Conservation (phyloP, 2,888 invertebrate species). For the Antheraea yamamai region DNA sequence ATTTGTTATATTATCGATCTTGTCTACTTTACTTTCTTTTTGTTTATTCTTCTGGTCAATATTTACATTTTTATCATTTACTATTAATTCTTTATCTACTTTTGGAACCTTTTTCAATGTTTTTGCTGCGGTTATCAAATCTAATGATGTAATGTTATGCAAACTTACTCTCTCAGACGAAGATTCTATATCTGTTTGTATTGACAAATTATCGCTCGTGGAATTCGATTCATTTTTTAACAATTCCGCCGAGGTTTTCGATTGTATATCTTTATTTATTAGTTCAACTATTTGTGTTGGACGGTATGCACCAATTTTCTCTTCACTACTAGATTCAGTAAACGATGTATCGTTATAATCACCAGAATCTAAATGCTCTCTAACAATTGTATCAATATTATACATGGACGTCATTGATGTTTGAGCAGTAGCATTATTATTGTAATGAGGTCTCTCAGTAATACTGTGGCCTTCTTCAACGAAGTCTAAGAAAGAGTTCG, state of each 20-base stretch:
- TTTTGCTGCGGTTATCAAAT: slow-evolving; percentile 60
- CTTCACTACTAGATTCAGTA: slow-evolving; percentile 73
- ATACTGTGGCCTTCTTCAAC: slow-evolving; percentile 69
- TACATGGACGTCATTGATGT: slow-evolving; percentile 76
- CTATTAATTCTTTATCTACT: slow-evolving; percentile 31
- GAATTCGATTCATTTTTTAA: slow-evolving; percentile 50
- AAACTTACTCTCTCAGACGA: slow-evolving; percentile 56
- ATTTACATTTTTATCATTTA: slow-evolving; percentile 26
- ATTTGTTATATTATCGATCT: slow-evolving; percentile 50
- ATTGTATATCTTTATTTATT: slow-evolving; percentile 40
- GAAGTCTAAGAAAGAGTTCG: slow-evolving; percentile 67
- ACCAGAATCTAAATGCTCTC: slow-evolving; percentile 70
- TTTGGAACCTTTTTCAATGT: slow-evolving; percentile 50
- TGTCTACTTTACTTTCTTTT: slow-evolving; percentile 40
- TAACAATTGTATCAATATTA: slow-evolving; percentile 63
- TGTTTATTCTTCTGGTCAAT: slow-evolving; percentile 18
- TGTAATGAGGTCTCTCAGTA: slow-evolving; percentile 59
- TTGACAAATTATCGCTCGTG: slow-evolving; percentile 54
- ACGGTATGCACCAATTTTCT: slow-evolving; percentile 57
- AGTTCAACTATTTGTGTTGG: slow-evolving; percentile 39
- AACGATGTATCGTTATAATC: slow-evolving; percentile 70
- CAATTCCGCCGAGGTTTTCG: slow-evolving; percentile 58
- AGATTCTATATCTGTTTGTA: slow-evolving; percentile 33
- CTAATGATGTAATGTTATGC: slow-evolving; percentile 63
- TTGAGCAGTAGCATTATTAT: slow-evolving; percentile 65